Evolutionary conservation across 92 coral and sea anemone species (phyloP), one percentile per base, ranked within the genome.

Genomic region (Bergia puertoricense): DNA sequence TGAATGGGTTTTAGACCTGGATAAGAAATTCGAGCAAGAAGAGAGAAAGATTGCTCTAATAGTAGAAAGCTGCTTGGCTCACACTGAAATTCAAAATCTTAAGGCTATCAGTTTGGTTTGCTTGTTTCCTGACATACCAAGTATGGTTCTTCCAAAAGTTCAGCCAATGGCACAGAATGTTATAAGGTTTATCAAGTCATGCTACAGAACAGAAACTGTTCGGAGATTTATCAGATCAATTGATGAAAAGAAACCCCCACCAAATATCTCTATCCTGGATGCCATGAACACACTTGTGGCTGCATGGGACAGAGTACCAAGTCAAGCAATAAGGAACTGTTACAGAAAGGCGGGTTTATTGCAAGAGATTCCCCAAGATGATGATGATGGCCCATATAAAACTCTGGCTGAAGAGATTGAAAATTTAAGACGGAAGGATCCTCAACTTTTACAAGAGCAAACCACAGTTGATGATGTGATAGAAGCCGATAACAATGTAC

Each of bases 311-410:
- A 48, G 51, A 68, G 80, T 85, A 2, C 41, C 91, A 5, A 46
- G 23, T 73, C 85, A 85, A 41, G 76, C 85, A 76, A 82, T 89
- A 20, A 77, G 42, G 68, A 89, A 85, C 73, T 85, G 91, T 81
- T 85, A 85, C 85, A 37, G 72, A 68, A 85, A 85, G 85, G 89
- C 91, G 44, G 83, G 91, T 38, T 48, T 89, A 48, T 85, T 66
- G 23, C 86, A 80, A 51, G 71, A 86, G 36, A 46, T 62, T 85
- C 85, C 81, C 11, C 7, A 72, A 10, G 8, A 36, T 85, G 92
- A 86, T 18, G 82, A 75, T 67, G 89, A 78, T 38, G 81, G 71
- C 30, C 86, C 86, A 77, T 85, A 68, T 67, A 85, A 18, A 59
- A 43, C 86, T 85, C 43, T 90, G 22, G 42, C 62, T 6, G 86